These are phyloP conservation scores for Anser brachyrhynchus DNA, from an alignment of 2,113 vertebrate genomes.

Conservation along the genomic window DNA sequence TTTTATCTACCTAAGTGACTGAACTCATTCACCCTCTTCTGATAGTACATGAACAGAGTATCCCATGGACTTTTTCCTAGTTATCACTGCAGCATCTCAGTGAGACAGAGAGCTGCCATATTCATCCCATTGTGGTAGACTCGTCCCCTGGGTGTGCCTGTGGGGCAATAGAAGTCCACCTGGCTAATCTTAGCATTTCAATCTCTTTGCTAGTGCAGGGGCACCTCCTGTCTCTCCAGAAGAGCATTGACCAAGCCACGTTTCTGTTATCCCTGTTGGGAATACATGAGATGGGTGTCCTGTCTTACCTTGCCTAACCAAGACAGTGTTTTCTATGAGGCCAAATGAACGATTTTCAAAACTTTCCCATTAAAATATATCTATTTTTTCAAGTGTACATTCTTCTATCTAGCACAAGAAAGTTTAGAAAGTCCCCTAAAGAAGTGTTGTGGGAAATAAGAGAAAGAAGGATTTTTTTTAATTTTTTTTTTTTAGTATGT, in stretches of 20 bases:
- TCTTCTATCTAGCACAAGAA: not conserved
- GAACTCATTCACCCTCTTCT: not conserved
- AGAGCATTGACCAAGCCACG: not conserved
- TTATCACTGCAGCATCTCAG: not conserved
- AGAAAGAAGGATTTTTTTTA: not conserved
- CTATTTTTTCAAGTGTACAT: not conserved
- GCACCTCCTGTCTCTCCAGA: not conserved
- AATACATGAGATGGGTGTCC: not conserved
- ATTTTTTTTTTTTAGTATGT: not conserved
- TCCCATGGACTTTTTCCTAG: not conserved
- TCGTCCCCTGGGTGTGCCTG: too few species aligned
- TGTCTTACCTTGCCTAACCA: not conserved
- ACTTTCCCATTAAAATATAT: not conserved
- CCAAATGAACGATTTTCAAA: not conserved
- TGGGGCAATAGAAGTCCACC: not conserved
- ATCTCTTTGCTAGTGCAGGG: not conserved
- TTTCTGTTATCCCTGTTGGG: not conserved
- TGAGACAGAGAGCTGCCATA: not conserved
- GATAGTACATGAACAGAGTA: not conserved
- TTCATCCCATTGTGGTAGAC: too few species aligned
- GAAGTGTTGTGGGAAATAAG: not conserved
- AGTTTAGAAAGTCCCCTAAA: not conserved
- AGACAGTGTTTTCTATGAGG: not conserved
- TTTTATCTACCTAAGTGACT: not conserved
- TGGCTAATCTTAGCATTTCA: not conserved